Conservation (phyloP, 2,113 vertebrate species). For the Nothocercus julius region DNA sequence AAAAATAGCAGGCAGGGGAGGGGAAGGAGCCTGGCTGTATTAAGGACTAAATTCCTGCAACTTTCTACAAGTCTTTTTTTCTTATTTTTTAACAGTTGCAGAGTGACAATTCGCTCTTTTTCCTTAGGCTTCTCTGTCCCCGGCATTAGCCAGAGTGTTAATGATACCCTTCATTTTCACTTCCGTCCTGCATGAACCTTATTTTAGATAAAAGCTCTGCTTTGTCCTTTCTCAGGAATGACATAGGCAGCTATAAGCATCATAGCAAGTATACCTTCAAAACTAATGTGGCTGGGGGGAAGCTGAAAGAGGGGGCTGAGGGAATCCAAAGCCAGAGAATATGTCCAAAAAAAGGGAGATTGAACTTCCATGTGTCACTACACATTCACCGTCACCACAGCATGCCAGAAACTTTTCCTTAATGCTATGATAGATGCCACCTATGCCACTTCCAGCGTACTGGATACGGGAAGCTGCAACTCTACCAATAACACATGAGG, state of each 20-base stretch:
- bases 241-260: background rate
- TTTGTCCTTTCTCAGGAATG: background rate
- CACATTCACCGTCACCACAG: background rate
- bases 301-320: background rate
- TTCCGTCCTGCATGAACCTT: background rate
- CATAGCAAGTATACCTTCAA: background rate
- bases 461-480: slow-evolving; percentile 27
- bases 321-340: background rate
- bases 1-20: slow-evolving; percentile 35
- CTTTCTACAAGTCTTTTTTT: background rate
- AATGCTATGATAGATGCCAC: slow-evolving; percentile 25
- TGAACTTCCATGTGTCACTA: background rate
- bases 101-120: background rate
- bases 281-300: background rate
- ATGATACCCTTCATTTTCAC: background rate
- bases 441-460: background rate
- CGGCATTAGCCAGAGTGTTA: background rate
- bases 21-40: background rate
- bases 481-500: background rate
- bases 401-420: slow-evolving; percentile 32
- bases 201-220: background rate
- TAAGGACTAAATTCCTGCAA: background rate
- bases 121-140: background rate
- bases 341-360: background rate
- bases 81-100: background rate